Evolutionary conservation across 2,888 invertebrate species (phyloP).

Genomic region (Nezara viridula): DNA sequence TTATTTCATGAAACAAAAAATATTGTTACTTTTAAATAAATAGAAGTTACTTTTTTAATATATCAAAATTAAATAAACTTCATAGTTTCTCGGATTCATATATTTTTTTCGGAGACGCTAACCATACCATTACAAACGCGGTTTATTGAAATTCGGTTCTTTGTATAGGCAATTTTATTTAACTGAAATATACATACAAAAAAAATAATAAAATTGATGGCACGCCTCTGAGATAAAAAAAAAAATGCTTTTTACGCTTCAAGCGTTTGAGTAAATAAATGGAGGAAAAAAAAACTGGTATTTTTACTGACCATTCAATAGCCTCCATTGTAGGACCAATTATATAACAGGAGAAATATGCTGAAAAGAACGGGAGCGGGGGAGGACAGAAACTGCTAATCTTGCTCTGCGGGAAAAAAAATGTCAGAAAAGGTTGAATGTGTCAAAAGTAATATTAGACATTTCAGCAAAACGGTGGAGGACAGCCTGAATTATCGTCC

Average conservation of each 20-base stretch:
- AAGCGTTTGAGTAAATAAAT: not conserved
- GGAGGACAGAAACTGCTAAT: slow-evolving; percentile 49
- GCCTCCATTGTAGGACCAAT: not conserved
- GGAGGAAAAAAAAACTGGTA: not conserved
- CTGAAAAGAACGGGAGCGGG: slow-evolving; percentile 11
- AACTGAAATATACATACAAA: too few species aligned
- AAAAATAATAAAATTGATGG: too few species aligned
- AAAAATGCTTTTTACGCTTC: not conserved
- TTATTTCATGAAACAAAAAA: too few species aligned
- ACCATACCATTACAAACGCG: not conserved
- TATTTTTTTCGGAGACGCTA: too few species aligned
- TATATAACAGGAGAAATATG: slow-evolving; percentile 31
- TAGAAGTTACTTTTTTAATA: too few species aligned
- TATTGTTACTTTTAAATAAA: too few species aligned
- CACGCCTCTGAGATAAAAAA: not conserved
- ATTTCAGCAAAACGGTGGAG: slow-evolving; percentile 48
- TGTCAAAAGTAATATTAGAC: slow-evolving; percentile 56
- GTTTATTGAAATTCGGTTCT: not conserved
- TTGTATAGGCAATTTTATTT: not conserved
- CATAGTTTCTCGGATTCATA: too few species aligned
- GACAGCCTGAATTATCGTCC: slow-evolving; percentile 34
- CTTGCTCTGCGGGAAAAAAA: not conserved
- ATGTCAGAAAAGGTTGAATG: slow-evolving; percentile 41
- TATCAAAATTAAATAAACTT: too few species aligned
- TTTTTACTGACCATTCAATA: not conserved